phyloP scores from a whole-genome alignment of 2,797 vertebrate species.

The Oophaga sylvatica region DNA sequence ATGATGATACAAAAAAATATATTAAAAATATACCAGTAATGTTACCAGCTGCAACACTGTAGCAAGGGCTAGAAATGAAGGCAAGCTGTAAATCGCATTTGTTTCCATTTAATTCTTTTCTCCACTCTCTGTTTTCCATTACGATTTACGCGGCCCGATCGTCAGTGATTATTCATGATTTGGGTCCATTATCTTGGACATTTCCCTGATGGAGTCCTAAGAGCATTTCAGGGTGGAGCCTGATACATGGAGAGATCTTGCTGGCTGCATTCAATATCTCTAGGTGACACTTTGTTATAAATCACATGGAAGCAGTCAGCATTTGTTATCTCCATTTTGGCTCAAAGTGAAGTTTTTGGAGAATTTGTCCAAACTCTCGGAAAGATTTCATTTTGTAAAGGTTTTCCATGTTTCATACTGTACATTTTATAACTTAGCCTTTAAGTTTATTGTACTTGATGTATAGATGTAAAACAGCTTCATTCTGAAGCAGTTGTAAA shows the following conservation, averaged over 20 bases:
- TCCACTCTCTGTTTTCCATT: slow-evolving; percentile 46
- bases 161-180: slow-evolving; percentile 49
- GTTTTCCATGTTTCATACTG: slow-evolving; percentile 9
- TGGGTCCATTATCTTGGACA: slow-evolving; percentile 20
- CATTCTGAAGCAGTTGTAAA: background rate
- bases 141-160: slow-evolving; percentile 38
- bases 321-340: slow-evolving; percentile 36
- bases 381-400: background rate
- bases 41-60: background rate
- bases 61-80: background rate
- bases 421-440: background rate
- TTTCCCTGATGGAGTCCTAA: slow-evolving; percentile 20
- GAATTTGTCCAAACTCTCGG: background rate
- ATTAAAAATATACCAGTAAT: background rate
- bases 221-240: slow-evolving; percentile 1
- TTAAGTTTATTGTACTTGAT: background rate
- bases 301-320: slow-evolving; percentile 24
- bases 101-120: background rate
- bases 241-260: background rate
- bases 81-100: background rate
- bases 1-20: background rate
- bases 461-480: background rate
- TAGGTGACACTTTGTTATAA: slow-evolving; percentile 50
- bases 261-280: slow-evolving; percentile 45
- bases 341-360: slow-evolving; percentile 11